Percentiles rank a stretch among this genome's conserved stretches.
Evolutionary conservation across 2,888 invertebrate genomes (phyloP).

Genomic region (Dynastes hyllus): DNA sequence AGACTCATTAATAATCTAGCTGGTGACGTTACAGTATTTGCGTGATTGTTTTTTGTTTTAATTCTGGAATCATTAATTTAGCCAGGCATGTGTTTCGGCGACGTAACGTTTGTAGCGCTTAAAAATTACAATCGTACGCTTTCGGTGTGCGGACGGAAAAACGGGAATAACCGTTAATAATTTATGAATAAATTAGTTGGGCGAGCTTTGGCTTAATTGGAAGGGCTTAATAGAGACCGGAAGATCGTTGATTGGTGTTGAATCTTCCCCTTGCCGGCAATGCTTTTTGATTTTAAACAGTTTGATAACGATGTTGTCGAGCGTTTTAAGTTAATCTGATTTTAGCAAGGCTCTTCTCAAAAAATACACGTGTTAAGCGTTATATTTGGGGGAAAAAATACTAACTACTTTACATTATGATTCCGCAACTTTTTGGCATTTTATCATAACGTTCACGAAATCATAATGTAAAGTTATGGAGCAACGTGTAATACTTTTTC

Average conservation of each 20-base stretch:
- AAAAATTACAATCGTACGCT: slow-evolving; percentile 31
- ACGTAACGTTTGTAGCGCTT: slow-evolving; percentile 43
- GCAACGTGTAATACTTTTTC: too few relatives aligned
- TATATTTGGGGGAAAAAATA: background rate
- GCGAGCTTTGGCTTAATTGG: slow-evolving; percentile 27
- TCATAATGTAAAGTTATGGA: too few relatives aligned
- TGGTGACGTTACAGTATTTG: slow-evolving; percentile 44
- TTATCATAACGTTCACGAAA: too few relatives aligned
- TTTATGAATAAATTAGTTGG: slow-evolving; percentile 41
- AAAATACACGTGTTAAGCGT: background rate
- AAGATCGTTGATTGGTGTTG: slow-evolving; percentile 5
- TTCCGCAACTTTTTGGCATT: too few relatives aligned
- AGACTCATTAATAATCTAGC: slow-evolving; percentile 49
- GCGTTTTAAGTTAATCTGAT: background rate
- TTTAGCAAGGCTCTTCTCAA: background rate
- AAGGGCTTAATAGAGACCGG: slow-evolving; percentile 26
- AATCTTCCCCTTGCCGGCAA: slow-evolving; percentile 18
- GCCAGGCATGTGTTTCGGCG: slow-evolving; percentile 43
- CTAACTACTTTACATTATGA: background rate
- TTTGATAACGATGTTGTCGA: slow-evolving; percentile 5
- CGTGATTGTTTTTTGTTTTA: slow-evolving; percentile 49
- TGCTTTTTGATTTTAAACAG: slow-evolving; percentile 9
- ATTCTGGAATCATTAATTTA: slow-evolving; percentile 48
- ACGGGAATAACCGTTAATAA: slow-evolving; percentile 24
- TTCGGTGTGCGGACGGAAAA: slow-evolving; percentile 7